Base-by-base conservation (phyloP, 2,113 vertebrate genomes). In the Thalassarche chlororhynchos region DNA sequence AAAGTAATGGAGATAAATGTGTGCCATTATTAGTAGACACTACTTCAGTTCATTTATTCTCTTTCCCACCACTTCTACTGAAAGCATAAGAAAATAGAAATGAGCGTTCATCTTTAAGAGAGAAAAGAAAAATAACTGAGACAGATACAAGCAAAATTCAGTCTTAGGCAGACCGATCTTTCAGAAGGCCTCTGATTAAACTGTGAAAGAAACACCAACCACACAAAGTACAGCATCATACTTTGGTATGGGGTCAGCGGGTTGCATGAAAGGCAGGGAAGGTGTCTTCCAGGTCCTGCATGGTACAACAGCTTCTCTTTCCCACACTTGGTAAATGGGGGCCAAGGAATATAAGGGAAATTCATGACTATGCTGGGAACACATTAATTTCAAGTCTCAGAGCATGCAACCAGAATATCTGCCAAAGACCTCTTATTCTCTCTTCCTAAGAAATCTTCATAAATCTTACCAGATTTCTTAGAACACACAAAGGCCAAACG, bases 201-300 rank as follows among this genome's bases (percentile, higher is more conserved):
- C 26, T 74, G n/a, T 14, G 23, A 57, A 57, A 61, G 52, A 36
- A 93, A 21, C 23, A 85, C 8, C 14, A 40, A 4, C 10, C 34
- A 47, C 57, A 80, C 8, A 13, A 34, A 38, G 25, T 2, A 26
- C 0, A 1, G 16, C 25, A 31, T 46, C 46, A 8, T 9, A 46
- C 46, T 19, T 46, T 19, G 18, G 46, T 46, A 46, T 3, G 46
- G 18, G 18, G 46, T 46, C 46, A 46, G 46, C 18, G 13, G 24
- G 14, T 18, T 16, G 1, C 9, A 14, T 4, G 28, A 31, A 69
- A 61, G 10, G 2, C 5, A 13, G 3, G 5, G 29, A 31, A 25
- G 4, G 4, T 3, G 1, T 34, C 29, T 55, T 65, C 40, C 60
- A 70, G 23, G 5, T 61, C 58, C 21, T 15, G 1, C 1, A 0